phyloP scores from a whole-genome alignment of 1,140 invertebrate species.

The Bombus superbus region DNA sequence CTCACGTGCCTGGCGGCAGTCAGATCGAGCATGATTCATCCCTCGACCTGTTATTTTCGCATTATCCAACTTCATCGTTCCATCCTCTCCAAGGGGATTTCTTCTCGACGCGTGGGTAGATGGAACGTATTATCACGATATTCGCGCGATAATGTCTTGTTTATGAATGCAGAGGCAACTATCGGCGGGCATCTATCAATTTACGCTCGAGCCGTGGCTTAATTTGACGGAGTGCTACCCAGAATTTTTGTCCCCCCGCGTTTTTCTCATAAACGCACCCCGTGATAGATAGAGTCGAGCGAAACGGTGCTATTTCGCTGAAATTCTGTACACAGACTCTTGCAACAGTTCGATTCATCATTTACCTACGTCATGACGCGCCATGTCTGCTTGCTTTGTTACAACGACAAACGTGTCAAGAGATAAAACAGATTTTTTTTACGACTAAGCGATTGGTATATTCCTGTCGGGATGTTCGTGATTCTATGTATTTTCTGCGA shows the following conservation, averaged over 20 bases:
- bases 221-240: slow-evolving; percentile 32
- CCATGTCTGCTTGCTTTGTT: too few relatives aligned
- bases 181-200: slow-evolving; percentile 69
- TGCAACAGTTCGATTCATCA: slow-evolving; percentile 30
- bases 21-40: slow-evolving; percentile 68
- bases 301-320: background rate
- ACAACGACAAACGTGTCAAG: background rate
- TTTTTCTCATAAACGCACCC: slow-evolving; percentile 18
- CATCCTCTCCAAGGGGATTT: slow-evolving; percentile 64
- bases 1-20: slow-evolving; percentile 59
- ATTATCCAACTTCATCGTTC: slow-evolving; percentile 66
- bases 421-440: background rate
- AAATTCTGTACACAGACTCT: slow-evolving; percentile 13
- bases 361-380: background rate
- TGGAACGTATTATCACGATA: slow-evolving; percentile 71
- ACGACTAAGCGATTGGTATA: background rate
- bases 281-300: slow-evolving; percentile 37
- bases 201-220: slow-evolving; percentile 36
- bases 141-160: slow-evolving; percentile 75
- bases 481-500: too few relatives aligned
- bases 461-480: background rate
- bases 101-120: slow-evolving; percentile 69
- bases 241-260: slow-evolving; percentile 1
- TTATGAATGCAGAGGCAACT: slow-evolving; percentile 65
- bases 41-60: slow-evolving; percentile 76